Evolutionary conservation across 2,888 invertebrate genomes (phyloP), one percentile per base, ranked within the genome.

Genomic region (Aphrophora alni): DNA sequence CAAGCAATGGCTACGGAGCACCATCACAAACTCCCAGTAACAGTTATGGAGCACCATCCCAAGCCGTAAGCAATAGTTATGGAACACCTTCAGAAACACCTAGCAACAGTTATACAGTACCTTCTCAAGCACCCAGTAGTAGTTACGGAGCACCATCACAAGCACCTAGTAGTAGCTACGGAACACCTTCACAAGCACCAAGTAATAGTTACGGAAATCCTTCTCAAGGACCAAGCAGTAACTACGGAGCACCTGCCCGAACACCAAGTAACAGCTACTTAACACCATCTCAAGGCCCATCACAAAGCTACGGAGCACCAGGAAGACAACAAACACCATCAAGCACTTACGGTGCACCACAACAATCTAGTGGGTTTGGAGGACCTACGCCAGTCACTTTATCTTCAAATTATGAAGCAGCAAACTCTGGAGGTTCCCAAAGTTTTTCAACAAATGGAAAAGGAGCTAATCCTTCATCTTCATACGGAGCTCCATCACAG

Each of bases 211-310:
- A 81, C 21, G 80, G 81, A 25, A 78, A 82, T 4, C 77, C 78
- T 51, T 76, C 73, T 70, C 33, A 33, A 8, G 33, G 5, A 5
- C 33, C 33, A 5, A 33, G 3, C 8, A n/a, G 10, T n/a, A 38
- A 38, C n/a, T 28, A n/a, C 1, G 26, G 17, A 17, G 75, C 24
- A 3, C 14, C 24, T 0, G 0, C 25, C 5, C 14, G 21, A 0
- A 21, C 4, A 12, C 84, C 84, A 38, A 84, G 84, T 10, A 73
- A 84, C 10, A 83, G 75, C 70, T 85, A 86, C 75, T 85, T 85
- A 12, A 81, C 84, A 4, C 84, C 84, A 33, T 82, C 83, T 21
- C 77, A 78, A 33, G 77, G 69, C 7, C 68, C 44, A 21, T 25
- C 74, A 5, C 2, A 0, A n/a, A 10, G 14, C 2, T 27, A 33